Evolutionary conservation across 2,797 vertebrate genomes (phyloP).

Genomic region (Clarias fuscus): DNA sequence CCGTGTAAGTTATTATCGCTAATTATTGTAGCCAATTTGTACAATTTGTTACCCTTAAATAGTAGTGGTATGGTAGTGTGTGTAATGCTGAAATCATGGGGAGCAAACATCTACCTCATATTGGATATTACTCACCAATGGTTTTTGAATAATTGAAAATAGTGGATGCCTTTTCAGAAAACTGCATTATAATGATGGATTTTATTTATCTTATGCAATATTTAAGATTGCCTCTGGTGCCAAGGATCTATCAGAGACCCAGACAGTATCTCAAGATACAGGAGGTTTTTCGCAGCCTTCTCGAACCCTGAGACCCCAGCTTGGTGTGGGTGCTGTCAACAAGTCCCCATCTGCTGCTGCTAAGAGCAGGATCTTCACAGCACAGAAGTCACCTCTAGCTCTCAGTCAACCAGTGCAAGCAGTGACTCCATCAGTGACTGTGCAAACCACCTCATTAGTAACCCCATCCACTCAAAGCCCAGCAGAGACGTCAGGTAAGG

Average conservation of each 20-base stretch:
- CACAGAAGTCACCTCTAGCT: constrained; percentile 76
- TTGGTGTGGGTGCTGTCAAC: constrained; percentile 82
- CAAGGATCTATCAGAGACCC: constrained; percentile 66
- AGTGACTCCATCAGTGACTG: constrained; percentile 62
- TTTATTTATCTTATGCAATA: constrained; percentile 12
- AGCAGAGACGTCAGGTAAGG: constrained; percentile 36
- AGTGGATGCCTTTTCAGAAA: background rate
- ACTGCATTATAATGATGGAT: background rate
- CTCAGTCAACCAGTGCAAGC: constrained; percentile 80
- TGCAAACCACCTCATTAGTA: constrained; percentile 66
- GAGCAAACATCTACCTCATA: background rate
- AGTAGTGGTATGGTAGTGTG: background rate
- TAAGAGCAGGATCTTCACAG: constrained; percentile 83
- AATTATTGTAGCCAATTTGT: background rate
- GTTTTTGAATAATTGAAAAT: background rate
- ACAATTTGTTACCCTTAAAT: background rate
- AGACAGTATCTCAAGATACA: constrained; percentile 71
- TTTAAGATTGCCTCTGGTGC: constrained; percentile 59
- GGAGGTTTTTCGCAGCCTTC: constrained; percentile 85
- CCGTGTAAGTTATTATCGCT: background rate
- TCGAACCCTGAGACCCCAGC: constrained; percentile 83
- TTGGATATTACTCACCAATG: too few species aligned
- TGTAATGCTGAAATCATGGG: background rate
- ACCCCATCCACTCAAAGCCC: constrained; percentile 37
- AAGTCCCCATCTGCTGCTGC: constrained; percentile 72